A percentile compares a stretch with the other conserved stretches of the same genome.
These are phyloP conservation scores for Bradypodion ventrale DNA, from an alignment of 2,797 vertebrate genomes.

Conservation along the genomic window DNA sequence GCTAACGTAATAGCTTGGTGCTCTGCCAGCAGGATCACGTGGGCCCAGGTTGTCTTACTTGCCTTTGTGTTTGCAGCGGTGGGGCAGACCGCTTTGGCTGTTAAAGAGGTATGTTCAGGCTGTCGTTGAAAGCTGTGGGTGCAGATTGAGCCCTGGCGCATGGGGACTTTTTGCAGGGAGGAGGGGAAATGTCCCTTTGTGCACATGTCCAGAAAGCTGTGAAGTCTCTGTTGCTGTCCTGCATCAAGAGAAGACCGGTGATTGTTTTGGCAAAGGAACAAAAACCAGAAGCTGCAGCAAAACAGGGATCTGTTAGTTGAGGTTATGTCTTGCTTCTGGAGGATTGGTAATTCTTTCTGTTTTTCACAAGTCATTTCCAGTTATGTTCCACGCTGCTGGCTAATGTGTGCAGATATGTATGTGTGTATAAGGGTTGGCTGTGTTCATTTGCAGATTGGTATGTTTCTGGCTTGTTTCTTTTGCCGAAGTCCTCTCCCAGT, in stretches of 20 bases:
- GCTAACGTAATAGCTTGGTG: not conserved
- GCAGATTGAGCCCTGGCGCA: not conserved
- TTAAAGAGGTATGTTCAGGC: slow-evolving; percentile 21
- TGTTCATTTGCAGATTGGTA: not conserved
- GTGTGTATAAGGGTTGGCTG: not conserved
- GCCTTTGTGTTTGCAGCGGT: accelerated
- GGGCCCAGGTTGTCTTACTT: not conserved
- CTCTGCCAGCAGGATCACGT: not conserved
- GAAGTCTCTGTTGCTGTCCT: not conserved
- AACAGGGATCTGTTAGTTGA: too few species aligned
- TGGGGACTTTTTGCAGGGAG: not conserved
- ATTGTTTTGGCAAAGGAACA: not conserved
- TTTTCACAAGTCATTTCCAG: not conserved
- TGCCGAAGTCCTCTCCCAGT: not conserved
- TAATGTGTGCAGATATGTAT: not conserved
- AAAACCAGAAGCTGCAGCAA: not conserved
- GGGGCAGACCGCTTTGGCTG: not conserved
- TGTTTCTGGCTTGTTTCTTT: not conserved
- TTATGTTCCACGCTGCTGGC: not conserved
- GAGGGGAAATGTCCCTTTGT: not conserved
- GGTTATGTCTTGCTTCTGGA: not conserved
- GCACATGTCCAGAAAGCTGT: not conserved
- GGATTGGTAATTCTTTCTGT: not conserved
- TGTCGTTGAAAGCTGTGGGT: not conserved
- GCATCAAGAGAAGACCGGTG: not conserved